These are phyloP conservation scores for Drosophila vallismaia DNA, from an alignment of 2,888 invertebrate species.

Conservation along the genomic window DNA sequence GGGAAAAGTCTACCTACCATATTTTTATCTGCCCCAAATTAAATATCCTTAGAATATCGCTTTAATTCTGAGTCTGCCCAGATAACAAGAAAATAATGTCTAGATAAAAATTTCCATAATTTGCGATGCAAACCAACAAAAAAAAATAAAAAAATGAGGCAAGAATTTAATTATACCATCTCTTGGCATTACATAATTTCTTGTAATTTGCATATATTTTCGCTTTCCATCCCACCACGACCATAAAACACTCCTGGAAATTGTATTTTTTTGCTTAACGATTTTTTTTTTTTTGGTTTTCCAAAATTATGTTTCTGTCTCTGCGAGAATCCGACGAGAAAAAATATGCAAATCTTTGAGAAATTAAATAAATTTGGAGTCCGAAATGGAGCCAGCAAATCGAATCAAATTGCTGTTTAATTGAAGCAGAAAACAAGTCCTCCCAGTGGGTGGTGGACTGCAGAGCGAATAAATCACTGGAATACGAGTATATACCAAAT, in stretches of 20 bases:
- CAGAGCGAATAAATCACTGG: slow-evolving; percentile 40
- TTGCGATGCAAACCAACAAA: slow-evolving; percentile 32
- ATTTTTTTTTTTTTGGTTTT: neutral
- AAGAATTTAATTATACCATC: slow-evolving; percentile 69
- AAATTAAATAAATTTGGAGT: slow-evolving; percentile 9
- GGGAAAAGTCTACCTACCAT: too few species aligned
- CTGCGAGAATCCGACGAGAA: slow-evolving; percentile 7
- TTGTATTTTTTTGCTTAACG: slow-evolving; percentile 19
- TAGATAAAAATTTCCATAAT: slow-evolving; percentile 65
- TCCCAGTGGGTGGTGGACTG: slow-evolving; percentile 19
- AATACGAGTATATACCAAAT: slow-evolving; percentile 30
- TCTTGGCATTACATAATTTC: slow-evolving; percentile 58
- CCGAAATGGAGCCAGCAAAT: slow-evolving; percentile 8
- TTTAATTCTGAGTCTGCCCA: slow-evolving; percentile 19
- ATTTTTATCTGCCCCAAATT: neutral
- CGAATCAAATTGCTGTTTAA: slow-evolving; percentile 19
- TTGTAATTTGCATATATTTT: slow-evolving; percentile 70
- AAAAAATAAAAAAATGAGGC: slow-evolving; percentile 8
- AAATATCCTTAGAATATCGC: slow-evolving; percentile 9
- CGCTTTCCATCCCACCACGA: neutral
- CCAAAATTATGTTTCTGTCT: slow-evolving; percentile 4
- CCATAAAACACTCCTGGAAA: slow-evolving; percentile 35
- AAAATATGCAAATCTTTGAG: slow-evolving; percentile 1
- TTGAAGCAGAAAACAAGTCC: slow-evolving; percentile 14
- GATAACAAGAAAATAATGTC: slow-evolving; percentile 5